These are phyloP conservation scores for Sinella curviseta DNA, from an alignment of 1,140 invertebrate genomes.

Conservation along the genomic window DNA sequence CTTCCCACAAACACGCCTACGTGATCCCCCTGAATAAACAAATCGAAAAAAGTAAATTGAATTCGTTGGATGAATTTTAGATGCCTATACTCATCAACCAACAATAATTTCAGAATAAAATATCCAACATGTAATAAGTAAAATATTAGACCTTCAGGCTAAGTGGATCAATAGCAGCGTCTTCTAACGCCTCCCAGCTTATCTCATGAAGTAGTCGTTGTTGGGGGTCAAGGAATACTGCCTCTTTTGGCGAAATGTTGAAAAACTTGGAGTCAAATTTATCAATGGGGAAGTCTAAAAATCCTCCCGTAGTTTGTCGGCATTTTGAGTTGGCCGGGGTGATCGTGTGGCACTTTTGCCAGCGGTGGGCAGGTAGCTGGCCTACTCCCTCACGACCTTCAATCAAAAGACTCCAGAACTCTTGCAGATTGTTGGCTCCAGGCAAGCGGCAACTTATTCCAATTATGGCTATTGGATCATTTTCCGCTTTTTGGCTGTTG, in stretches of 20 bases:
- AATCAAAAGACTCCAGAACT: background rate
- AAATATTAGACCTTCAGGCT: too few relatives aligned
- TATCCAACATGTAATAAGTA: too few relatives aligned
- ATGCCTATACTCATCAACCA: too few relatives aligned
- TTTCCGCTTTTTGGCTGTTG: background rate
- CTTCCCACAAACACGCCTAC: conserved; percentile 35
- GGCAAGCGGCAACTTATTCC: conserved; percentile 2
- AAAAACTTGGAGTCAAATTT: conserved; percentile 10
- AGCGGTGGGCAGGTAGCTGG: background rate
- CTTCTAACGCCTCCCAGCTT: conserved; percentile 64
- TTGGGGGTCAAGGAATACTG: conserved; percentile 65
- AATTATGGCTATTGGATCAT: conserved; percentile 10
- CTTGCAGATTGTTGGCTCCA: background rate
- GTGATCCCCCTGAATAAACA: too few relatives aligned
- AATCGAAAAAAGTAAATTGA: too few relatives aligned
- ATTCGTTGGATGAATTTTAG: too few relatives aligned
- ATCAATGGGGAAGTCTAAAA: background rate
- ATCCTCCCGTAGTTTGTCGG: background rate
- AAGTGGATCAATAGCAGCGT: conserved; percentile 49
- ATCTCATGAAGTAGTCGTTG: conserved; percentile 62
- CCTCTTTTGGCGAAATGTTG: conserved; percentile 54
- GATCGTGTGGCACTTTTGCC: background rate
- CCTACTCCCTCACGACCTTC: background rate
- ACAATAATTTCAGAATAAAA: too few relatives aligned
- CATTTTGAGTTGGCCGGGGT: background rate